Conservation (phyloP, 2,797 vertebrate species). For the Prunella strophiata region DNA sequence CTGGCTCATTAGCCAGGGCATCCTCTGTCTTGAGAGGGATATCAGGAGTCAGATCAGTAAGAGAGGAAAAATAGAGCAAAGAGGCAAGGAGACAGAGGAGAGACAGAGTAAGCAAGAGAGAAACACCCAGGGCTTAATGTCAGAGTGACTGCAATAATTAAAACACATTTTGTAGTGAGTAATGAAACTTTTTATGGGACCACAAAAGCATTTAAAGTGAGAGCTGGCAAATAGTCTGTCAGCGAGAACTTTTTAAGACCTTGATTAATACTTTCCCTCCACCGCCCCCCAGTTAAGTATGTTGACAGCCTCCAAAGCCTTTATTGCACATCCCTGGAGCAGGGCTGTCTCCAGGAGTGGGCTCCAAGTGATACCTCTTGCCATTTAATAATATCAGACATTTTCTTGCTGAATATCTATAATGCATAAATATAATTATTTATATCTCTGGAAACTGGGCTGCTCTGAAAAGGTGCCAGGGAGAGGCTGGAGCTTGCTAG, state of each 20-base stretch:
- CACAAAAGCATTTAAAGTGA: slow-evolving; percentile 58
- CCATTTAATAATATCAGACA: slow-evolving; percentile 25
- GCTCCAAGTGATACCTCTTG: slow-evolving; percentile 29
- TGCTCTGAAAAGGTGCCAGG: slow-evolving; percentile 53
- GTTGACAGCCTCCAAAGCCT: slow-evolving; percentile 27
- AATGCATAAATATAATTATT: slow-evolving; percentile 15
- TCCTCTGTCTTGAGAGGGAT: background rate
- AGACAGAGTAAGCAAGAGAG: slow-evolving; percentile 3
- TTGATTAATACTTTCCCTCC: slow-evolving; percentile 47
- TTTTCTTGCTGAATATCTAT: slow-evolving; percentile 42
- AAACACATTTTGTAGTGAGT: slow-evolving; percentile 51
- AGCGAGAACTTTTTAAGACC: slow-evolving; percentile 49
- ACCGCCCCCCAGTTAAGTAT: background rate
- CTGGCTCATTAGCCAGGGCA: background rate
- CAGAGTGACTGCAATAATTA: slow-evolving; percentile 58
- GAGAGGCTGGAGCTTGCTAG: slow-evolving; percentile 56
- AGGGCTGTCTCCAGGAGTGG: background rate
- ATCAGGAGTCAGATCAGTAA: background rate
- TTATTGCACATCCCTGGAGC: slow-evolving; percentile 13
- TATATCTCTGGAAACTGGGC: slow-evolving; percentile 37
- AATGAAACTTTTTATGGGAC: slow-evolving; percentile 69
- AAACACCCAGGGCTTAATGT: slow-evolving; percentile 39
- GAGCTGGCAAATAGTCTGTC: slow-evolving; percentile 58
- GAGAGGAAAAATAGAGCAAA: background rate
- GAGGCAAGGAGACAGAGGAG: background rate